Percentiles rank a stretch among this genome's conserved stretches.
These are phyloP conservation scores for Natator depressus DNA, from an alignment of 2,113 vertebrate species.

Conservation along the genomic window DNA sequence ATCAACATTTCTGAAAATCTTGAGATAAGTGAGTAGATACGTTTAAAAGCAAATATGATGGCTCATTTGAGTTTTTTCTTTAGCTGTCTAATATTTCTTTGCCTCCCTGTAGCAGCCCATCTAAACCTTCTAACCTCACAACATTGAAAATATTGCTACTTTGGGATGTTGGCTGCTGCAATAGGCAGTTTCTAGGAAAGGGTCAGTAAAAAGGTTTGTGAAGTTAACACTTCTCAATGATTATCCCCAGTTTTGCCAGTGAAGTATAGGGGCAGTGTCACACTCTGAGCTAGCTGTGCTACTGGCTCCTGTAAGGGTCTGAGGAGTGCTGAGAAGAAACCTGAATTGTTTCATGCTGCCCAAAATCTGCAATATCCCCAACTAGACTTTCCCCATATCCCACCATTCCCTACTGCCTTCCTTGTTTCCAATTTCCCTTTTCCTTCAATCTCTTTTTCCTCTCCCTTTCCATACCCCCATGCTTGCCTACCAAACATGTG, in stretches of 20 bases:
- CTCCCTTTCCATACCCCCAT: background rate
- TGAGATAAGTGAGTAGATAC: conserved; percentile 15
- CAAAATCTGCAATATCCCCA: background rate
- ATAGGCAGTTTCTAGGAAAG: background rate
- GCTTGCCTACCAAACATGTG: background rate
- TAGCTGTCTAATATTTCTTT: no score
- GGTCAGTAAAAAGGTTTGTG: background rate
- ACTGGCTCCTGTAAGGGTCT: background rate
- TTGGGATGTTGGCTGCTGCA: background rate
- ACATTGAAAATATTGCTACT: background rate
- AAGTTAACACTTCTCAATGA: background rate
- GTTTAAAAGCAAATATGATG: background rate
- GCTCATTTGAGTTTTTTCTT: no score
- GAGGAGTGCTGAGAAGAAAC: background rate
- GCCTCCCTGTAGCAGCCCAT: no score
- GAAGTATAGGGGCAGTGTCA: background rate
- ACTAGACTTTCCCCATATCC: background rate
- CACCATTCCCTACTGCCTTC: background rate
- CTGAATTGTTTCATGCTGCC: background rate
- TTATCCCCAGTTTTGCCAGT: background rate
- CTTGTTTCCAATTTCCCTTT: background rate
- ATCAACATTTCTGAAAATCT: conserved; percentile 33
- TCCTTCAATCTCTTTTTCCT: background rate
- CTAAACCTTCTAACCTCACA: no score
- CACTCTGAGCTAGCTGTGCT: background rate